phyloP scores from a whole-genome alignment of 2,113 vertebrate genomes.

The Nycticorax nycticorax region DNA sequence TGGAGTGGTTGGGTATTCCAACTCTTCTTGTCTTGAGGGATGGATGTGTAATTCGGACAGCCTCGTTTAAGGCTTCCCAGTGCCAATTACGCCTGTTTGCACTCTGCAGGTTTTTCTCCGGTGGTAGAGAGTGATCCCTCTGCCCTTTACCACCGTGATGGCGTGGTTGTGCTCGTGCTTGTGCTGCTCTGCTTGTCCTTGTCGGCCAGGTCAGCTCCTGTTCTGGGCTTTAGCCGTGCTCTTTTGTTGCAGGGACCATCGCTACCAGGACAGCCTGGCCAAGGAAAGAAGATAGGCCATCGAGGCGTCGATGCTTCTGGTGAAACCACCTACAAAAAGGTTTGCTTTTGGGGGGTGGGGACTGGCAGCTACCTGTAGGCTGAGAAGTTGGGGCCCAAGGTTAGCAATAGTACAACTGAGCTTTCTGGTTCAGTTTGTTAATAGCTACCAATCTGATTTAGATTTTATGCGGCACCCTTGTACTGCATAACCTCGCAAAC shows the following conservation, averaged over 20 bases:
- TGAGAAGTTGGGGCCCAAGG: not conserved
- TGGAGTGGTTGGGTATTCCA: not conserved
- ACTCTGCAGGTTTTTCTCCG: not conserved
- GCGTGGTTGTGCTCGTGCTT: not conserved
- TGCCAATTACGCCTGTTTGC: not conserved
- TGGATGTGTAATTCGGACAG: not conserved
- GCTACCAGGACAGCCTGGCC: slow-evolving; percentile 79
- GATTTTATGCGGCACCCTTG: not conserved
- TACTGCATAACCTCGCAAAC: not conserved
- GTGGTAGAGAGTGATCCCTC: not conserved
- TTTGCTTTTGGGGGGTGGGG: not conserved
- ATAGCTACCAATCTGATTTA: not conserved
- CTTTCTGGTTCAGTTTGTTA: not conserved
- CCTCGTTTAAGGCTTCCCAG: not conserved
- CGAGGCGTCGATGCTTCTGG: slow-evolving; percentile 94
- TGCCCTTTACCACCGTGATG: accelerated
- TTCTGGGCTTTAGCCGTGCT: not conserved
- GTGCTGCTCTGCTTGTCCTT: not conserved
- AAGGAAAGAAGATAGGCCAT: slow-evolving; percentile 93
- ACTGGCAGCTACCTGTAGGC: not conserved
- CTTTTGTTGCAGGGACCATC: slow-evolving; percentile 77
- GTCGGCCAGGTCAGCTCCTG: not conserved
- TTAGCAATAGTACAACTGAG: not conserved
- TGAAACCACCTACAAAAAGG: slow-evolving; percentile 98
- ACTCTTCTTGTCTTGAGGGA: not conserved